Conservation (phyloP, 2,888 invertebrate genomes). For the Ptychoptera contaminata region DNA sequence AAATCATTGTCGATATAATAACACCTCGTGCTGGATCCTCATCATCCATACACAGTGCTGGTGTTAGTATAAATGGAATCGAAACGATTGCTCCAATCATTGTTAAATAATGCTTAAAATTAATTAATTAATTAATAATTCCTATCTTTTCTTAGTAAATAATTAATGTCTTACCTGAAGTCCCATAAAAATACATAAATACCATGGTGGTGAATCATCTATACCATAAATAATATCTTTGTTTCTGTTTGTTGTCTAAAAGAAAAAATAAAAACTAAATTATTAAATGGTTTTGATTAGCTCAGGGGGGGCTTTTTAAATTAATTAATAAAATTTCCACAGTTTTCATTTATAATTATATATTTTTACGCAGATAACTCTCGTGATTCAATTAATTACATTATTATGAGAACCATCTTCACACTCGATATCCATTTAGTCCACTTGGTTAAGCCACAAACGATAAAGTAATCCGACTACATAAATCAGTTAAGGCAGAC, state of each 20-base stretch:
- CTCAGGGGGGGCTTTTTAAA: too few species aligned
- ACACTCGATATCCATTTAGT: too few species aligned
- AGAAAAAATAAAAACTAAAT: too few species aligned
- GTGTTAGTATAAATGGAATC: conserved; percentile 67
- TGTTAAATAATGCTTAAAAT: conserved; percentile 56
- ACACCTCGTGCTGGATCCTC: conserved; percentile 57
- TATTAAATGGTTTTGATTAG: background rate
- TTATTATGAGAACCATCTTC: too few species aligned
- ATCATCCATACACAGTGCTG: conserved; percentile 61
- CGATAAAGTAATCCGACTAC: too few species aligned
- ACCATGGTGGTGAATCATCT: conserved; percentile 73
- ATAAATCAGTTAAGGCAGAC: too few species aligned
- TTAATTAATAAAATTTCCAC: too few species aligned
- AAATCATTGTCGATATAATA: conserved; percentile 69
- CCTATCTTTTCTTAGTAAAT: background rate
- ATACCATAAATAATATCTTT: conserved; percentile 46
- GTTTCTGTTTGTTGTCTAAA: conserved; percentile 8
- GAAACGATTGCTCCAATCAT: conserved; percentile 77
- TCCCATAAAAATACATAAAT: conserved; percentile 65
- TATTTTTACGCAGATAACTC: too few species aligned
- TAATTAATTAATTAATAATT: background rate
- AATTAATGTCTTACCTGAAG: conserved; percentile 41
- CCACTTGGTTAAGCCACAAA: too few species aligned
- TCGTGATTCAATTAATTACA: too few species aligned
- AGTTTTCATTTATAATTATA: too few species aligned